Evolutionary conservation across 2,888 invertebrate species (phyloP).

Genomic region (Gisinianus flammeolus): DNA sequence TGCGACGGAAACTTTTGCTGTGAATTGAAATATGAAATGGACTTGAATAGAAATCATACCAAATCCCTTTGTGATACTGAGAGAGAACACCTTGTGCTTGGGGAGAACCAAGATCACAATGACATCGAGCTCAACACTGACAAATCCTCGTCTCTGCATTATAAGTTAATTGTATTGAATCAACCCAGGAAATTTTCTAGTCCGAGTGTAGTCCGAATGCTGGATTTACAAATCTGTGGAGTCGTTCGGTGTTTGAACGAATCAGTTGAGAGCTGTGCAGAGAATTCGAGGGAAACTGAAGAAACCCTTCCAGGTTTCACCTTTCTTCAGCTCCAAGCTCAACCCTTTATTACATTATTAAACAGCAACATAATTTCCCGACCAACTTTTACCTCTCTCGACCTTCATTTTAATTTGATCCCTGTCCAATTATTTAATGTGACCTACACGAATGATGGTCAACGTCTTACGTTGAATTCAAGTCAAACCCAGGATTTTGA

Average conservation of each 20-base stretch:
- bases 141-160: background rate
- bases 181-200: constrained; percentile 24
- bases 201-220: constrained; percentile 4
- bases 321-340: constrained; percentile 33
- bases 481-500: background rate
- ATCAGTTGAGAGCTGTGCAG: constrained; percentile 59
- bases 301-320: constrained; percentile 45
- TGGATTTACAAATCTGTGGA: constrained; percentile 60
- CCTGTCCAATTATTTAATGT: constrained; percentile 45
- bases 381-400: constrained; percentile 47
- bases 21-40: constrained; percentile 47
- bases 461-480: background rate
- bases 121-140: background rate
- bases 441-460: background rate
- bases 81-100: background rate
- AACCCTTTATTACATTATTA: background rate
- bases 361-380: constrained; percentile 22
- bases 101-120: too few relatives aligned
- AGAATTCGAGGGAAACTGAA: constrained; percentile 27
- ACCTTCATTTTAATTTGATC: constrained; percentile 51
- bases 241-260: constrained; percentile 60
- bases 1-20: constrained; percentile 57
- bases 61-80: background rate
- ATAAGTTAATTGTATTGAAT: constrained; percentile 31
- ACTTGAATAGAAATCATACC: background rate